A percentile compares a stretch with the other conserved stretches of the same genome.
Evolutionary conservation across 2,888 invertebrate species (phyloP).

Genomic region (Hirtodrosophila trivittata): DNA sequence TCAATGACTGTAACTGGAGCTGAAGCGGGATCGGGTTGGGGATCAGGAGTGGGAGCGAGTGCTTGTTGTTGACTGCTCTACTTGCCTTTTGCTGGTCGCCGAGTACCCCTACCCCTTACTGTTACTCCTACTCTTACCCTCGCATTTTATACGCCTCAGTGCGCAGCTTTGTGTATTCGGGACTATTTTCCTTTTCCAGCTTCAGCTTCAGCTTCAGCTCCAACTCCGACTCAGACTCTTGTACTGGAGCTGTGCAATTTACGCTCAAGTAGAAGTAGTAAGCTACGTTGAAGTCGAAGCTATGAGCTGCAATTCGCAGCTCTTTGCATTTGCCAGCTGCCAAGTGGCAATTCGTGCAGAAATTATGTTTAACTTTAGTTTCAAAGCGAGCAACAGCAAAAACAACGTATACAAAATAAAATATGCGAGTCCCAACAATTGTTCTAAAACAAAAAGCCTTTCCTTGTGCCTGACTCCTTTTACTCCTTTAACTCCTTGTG

Average conservation of each 20-base stretch:
- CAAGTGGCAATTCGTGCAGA: conserved; percentile 76
- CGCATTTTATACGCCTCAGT: conserved; percentile 58
- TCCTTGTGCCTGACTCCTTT: not conserved
- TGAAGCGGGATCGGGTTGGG: conserved; percentile 20
- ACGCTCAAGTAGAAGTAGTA: conserved; percentile 65
- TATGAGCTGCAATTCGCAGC: conserved; percentile 52
- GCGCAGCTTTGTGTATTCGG: conserved; percentile 61
- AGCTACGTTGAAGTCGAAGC: conserved; percentile 25
- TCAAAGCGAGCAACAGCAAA: conserved; percentile 51
- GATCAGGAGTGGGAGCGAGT: not conserved
- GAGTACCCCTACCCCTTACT: conserved; percentile 13
- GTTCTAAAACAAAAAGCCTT: conserved; percentile 14
- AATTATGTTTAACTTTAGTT: conserved; percentile 75
- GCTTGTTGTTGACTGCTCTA: conserved; percentile 16
- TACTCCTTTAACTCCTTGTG: not conserved
- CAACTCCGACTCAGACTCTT: conserved; percentile 37
- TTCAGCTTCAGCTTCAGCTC: conserved; percentile 39
- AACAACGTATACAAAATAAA: conserved; percentile 16
- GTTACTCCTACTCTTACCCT: conserved; percentile 23
- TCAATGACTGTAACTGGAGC: conserved; percentile 62
- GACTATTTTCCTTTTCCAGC: conserved; percentile 18
- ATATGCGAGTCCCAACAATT: conserved; percentile 24
- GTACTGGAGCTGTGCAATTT: conserved; percentile 65
- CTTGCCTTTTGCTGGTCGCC: conserved; percentile 43
- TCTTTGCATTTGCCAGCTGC: conserved; percentile 53